Conservation (phyloP, 2,113 vertebrate genomes). For the Nerophis ophidion region DNA sequence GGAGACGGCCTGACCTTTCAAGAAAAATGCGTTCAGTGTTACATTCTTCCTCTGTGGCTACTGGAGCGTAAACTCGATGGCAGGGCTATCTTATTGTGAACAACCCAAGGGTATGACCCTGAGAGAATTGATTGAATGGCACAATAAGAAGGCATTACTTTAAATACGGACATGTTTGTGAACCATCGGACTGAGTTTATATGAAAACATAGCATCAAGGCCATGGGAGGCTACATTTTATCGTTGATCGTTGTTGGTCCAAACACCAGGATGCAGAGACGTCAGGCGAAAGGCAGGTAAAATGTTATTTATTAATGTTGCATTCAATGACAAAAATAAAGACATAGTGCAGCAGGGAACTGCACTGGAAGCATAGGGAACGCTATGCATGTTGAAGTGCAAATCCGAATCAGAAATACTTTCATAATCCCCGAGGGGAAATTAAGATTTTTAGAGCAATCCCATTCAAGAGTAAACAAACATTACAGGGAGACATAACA, state of each 20-base stretch:
- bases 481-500: too few relatives aligned
- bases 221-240: background rate
- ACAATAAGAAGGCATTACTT: constrained; percentile 59
- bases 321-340: too few relatives aligned
- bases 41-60: constrained; percentile 5
- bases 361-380: too few relatives aligned
- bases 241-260: too few relatives aligned
- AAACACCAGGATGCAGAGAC: background rate
- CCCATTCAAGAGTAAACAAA: too few relatives aligned
- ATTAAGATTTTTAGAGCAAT: too few relatives aligned
- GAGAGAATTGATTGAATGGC: constrained; percentile 58
- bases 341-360: too few relatives aligned
- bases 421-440: too few relatives aligned
- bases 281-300: too few relatives aligned
- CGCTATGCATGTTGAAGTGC: too few relatives aligned
- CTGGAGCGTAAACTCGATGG: constrained; percentile 43
- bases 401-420: too few relatives aligned
- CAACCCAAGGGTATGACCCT: constrained; percentile 59
- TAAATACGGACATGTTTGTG: constrained; percentile 49
- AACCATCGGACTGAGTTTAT: constrained; percentile 6
- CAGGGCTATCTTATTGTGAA: constrained; percentile 51
- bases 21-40: constrained; percentile 67
- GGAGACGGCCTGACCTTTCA: constrained; percentile 77
- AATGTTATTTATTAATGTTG: too few relatives aligned
- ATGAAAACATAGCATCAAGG: background rate